phyloP scores from a whole-genome alignment of 2,113 vertebrate genomes.

The Pachyramphus minor region DNA sequence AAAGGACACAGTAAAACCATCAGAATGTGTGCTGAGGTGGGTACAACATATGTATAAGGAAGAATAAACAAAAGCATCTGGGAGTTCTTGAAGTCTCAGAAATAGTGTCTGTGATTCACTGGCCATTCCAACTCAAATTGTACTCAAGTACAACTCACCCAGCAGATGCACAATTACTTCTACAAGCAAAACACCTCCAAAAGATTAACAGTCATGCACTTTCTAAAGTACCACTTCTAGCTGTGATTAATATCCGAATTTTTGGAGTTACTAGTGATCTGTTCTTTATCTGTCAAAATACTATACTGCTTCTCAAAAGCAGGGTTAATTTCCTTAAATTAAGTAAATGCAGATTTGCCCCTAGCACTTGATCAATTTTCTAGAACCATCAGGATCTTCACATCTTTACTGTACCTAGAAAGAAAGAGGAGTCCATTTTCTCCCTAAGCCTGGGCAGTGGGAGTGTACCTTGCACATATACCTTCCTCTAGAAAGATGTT shows the following conservation, averaged over 20 bases:
- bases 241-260: background rate
- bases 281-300: background rate
- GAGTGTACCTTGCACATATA: accelerated
- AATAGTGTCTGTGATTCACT: background rate
- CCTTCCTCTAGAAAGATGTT: background rate
- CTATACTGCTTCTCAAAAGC: background rate
- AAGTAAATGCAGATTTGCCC: background rate
- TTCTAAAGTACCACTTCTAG: background rate
- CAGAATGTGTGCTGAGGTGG: background rate
- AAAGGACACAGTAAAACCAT: background rate
- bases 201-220: background rate
- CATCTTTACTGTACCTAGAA: background rate
- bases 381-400: background rate
- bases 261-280: background rate
- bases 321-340: background rate
- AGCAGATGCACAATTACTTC: background rate
- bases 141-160: background rate
- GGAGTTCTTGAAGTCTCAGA: background rate
- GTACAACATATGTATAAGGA: background rate
- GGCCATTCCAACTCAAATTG: background rate
- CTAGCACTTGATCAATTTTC: background rate
- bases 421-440: background rate
- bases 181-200: background rate
- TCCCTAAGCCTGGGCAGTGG: background rate
- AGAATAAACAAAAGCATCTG: background rate